Evolutionary conservation across 2,113 vertebrate genomes (phyloP), one percentile per base, ranked within the genome.

Genomic region (Caloenas nicobarica): DNA sequence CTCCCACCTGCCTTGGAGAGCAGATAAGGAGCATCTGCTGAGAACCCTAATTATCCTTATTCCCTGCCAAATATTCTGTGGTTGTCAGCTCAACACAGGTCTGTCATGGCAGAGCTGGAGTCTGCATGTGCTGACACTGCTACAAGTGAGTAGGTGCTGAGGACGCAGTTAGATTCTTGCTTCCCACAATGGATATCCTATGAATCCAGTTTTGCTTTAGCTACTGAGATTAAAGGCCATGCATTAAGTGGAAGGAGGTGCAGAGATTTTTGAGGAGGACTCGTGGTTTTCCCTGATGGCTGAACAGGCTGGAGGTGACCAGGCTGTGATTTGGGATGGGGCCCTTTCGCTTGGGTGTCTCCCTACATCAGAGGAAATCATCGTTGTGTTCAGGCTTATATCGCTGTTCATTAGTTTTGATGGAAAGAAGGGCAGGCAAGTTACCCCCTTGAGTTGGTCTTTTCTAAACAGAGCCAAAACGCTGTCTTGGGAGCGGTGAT

Each of bases 11-110:
- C 57, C 40, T 85, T 77, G n/a, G 50, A 79, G 31, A 89, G 44
- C 66, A 61, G 44, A 80, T 57, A 22, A 95, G 84, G 34, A 82
- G 25, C 81, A 33, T 91, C 70, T 94, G 70, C 38, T 85, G 73
- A 69, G 58, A 87, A n/a, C n/a, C 44, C 69, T 76, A 8, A 61
- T 89, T 84, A 60, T 44, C 44, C 26, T 4, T 57, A 71, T 89
- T 50, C 40, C 65, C 34, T 84, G 81, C 53, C 73, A 89, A 40
- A 25, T 85, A 36, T 64, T 71, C 53, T n/a, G 56, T 74, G 44
- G 33, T 6, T 92, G 34, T 64, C 77, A 87, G 69, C 71, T 79
- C 79, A 57, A 50, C 31, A 16, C 23, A 87, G 61, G 81, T 91
- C 81, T 91, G 34, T 60, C 38, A 7, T 23, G 2, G 28, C 28